Evolutionary conservation across 2,113 vertebrate genomes (phyloP).

Genomic region (Sinocyclocheilus anophthalmus): DNA sequence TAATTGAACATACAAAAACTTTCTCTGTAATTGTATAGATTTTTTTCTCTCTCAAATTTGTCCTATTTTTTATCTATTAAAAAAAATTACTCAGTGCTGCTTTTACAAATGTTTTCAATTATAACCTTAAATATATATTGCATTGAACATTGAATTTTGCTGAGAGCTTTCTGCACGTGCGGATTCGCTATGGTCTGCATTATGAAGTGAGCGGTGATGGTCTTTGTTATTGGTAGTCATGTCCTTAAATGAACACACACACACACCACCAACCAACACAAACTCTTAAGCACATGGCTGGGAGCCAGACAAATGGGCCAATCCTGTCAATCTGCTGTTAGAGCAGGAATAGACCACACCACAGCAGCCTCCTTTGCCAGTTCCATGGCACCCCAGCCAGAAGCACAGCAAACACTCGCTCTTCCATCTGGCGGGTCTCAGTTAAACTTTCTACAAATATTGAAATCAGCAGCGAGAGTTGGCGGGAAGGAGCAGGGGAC

Average conservation of each 20-base stretch:
- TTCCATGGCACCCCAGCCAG: constrained; percentile 51
- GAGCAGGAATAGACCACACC: constrained; percentile 18
- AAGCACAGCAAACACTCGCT: constrained; percentile 34
- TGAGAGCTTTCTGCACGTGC: neutral
- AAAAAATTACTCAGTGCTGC: neutral
- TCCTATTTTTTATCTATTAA: neutral
- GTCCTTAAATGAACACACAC: neutral
- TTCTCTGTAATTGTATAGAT: neutral
- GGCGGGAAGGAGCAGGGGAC: no score
- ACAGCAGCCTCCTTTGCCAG: constrained; percentile 35
- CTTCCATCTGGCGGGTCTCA: constrained; percentile 53
- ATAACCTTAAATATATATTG: no score
- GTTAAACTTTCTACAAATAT: constrained; percentile 33
- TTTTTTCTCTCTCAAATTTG: neutral
- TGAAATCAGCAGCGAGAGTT: constrained; percentile 19
- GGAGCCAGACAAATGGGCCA: constrained; percentile 46
- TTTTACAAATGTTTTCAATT: neutral
- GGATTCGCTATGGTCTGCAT: neutral
- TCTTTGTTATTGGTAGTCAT: neutral
- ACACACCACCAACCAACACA: neutral
- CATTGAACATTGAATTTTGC: neutral
- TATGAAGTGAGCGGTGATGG: neutral
- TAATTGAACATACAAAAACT: neutral
- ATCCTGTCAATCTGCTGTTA: constrained; percentile 44
- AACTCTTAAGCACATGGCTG: constrained; percentile 22